These are phyloP conservation scores for Lasioglossum baleicum DNA, from an alignment of 1,140 invertebrate genomes.

Conservation along the genomic window DNA sequence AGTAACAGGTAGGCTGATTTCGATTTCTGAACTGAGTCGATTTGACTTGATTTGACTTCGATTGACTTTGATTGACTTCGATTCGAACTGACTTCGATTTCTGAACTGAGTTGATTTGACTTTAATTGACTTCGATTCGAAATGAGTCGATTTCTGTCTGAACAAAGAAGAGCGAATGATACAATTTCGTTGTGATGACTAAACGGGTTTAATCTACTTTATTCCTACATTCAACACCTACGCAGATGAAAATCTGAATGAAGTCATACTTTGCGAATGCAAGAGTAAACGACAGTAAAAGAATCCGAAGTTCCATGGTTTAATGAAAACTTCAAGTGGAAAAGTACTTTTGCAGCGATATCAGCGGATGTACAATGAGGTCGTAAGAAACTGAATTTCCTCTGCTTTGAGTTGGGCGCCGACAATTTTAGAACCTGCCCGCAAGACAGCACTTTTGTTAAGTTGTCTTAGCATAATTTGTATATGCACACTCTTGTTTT, in stretches of 20 bases:
- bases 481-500: not conserved
- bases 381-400: not conserved
- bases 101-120: too few species aligned
- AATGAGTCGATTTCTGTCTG: too few species aligned
- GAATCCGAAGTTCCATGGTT: slow-evolving; percentile 25
- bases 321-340: slow-evolving; percentile 32
- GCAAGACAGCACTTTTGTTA: not conserved
- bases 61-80: too few species aligned
- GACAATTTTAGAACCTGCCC: slow-evolving; percentile 9
- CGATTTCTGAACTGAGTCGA: too few species aligned
- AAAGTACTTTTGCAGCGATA: slow-evolving; percentile 9
- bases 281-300: not conserved
- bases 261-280: not conserved
- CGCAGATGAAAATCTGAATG: not conserved
- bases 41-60: too few species aligned
- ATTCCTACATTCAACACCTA: not conserved
- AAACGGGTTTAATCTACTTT: not conserved
- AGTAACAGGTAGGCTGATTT: too few species aligned
- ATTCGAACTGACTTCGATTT: too few species aligned
- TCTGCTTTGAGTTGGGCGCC: slow-evolving; percentile 2
- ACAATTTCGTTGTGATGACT: not conserved
- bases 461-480: slow-evolving; percentile 2
- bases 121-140: too few species aligned
- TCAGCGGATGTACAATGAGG: not conserved
- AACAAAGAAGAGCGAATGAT: not conserved